A percentile compares a stretch with the other conserved stretches of the same genome.
These are phyloP conservation scores for Nineta flava DNA, from an alignment of 2,888 invertebrate genomes.

Conservation along the genomic window DNA sequence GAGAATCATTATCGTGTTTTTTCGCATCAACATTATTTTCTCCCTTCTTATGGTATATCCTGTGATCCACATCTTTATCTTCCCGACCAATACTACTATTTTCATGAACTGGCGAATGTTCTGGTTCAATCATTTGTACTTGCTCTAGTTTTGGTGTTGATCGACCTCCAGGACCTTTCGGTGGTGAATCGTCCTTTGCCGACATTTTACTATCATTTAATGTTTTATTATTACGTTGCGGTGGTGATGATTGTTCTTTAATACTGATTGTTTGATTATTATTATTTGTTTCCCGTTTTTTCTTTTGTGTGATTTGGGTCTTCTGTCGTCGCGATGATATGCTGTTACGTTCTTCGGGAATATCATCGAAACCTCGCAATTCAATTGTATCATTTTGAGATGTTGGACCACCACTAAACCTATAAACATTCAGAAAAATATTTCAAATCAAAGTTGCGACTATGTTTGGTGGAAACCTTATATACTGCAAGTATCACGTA, in stretches of 20 bases:
- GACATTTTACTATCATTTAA: constrained; percentile 4
- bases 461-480: not conserved
- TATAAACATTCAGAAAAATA: too few relatives aligned
- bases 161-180: constrained; percentile 10
- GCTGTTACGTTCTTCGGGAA: constrained; percentile 28
- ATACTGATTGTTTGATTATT: constrained; percentile 14
- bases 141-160: constrained; percentile 5
- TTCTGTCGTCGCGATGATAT: constrained; percentile 20
- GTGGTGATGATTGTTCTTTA: constrained; percentile 1
- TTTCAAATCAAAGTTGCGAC: constrained; percentile 21
- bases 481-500: too few relatives aligned
- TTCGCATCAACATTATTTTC: not conserved
- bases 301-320: constrained; percentile 29
- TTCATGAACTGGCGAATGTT: constrained; percentile 1
- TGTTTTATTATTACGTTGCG: not conserved
- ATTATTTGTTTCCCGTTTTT: constrained; percentile 25
- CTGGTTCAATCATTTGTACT: constrained; percentile 5
- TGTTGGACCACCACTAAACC: constrained; percentile 69
- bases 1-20: not conserved
- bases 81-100: not conserved
- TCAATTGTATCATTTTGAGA: constrained; percentile 88
- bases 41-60: not conserved
- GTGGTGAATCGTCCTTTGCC: constrained; percentile 7
- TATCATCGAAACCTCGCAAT: constrained; percentile 78
- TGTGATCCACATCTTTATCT: not conserved